A percentile compares a stretch with the other conserved stretches of the same genome.
Evolutionary conservation across 2,797 vertebrate species (phyloP).

Genomic region (Sebastes vulpes): DNA sequence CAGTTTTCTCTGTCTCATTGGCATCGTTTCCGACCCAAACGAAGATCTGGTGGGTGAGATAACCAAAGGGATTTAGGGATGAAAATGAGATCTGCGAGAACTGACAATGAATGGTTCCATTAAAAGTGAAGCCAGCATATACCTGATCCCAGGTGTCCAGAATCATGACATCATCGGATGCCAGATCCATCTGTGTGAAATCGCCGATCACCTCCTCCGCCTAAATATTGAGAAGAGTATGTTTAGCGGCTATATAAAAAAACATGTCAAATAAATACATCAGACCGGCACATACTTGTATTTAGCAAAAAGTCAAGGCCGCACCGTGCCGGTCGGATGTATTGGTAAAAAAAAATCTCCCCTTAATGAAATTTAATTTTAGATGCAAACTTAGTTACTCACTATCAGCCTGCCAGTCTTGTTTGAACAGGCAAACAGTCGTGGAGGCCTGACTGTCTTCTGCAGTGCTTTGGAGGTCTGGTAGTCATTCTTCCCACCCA

Average conservation of each 20-base stretch:
- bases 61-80: not conserved
- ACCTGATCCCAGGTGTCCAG: slow-evolving; percentile 84
- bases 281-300: too few relatives aligned
- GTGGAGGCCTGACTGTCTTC: slow-evolving; percentile 61
- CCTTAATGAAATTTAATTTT: not conserved
- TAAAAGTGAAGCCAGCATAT: slow-evolving; percentile 27
- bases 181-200: slow-evolving; percentile 82
- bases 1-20: slow-evolving; percentile 78
- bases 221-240: slow-evolving; percentile 51
- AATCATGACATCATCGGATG: slow-evolving; percentile 86
- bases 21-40: slow-evolving; percentile 85
- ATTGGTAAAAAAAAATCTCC: not conserved
- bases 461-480: slow-evolving; percentile 79
- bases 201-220: slow-evolving; percentile 84
- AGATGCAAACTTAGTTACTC: slow-evolving; percentile 41
- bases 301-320: too few relatives aligned
- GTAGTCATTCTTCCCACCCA: slow-evolving; percentile 84
- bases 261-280: not conserved
- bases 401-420: slow-evolving; percentile 83
- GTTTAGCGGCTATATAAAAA: not conserved
- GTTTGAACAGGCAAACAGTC: slow-evolving; percentile 86
- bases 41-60: slow-evolving; percentile 70
- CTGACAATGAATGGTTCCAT: not conserved
- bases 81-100: not conserved
- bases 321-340: not conserved